These are phyloP conservation scores for Himalopsyche anomala DNA, from an alignment of 2,888 invertebrate species.

Conservation along the genomic window DNA sequence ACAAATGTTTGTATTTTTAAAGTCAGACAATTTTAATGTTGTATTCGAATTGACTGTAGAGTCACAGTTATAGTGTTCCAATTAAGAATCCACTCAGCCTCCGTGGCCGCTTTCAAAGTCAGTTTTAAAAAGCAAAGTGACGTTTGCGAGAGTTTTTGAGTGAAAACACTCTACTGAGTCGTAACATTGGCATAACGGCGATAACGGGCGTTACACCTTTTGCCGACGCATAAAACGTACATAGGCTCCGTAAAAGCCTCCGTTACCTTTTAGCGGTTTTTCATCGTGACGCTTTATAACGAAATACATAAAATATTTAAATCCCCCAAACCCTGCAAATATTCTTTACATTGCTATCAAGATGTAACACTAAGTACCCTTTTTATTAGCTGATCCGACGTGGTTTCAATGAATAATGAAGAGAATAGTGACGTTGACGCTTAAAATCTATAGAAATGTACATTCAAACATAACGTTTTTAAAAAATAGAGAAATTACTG, in stretches of 20 bases:
- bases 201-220: slow-evolving; percentile 20
- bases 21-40: too few species aligned
- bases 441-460: not conserved
- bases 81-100: not conserved
- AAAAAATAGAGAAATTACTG: too few species aligned
- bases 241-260: slow-evolving; percentile 21
- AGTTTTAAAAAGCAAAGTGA: slow-evolving; percentile 14
- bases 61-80: too few species aligned
- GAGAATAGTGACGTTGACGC: not conserved
- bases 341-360: slow-evolving; percentile 4
- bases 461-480: too few species aligned
- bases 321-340: not conserved
- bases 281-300: slow-evolving; percentile 27
- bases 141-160: slow-evolving; percentile 10
- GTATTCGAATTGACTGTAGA: too few species aligned
- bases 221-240: slow-evolving; percentile 17
- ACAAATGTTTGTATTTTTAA: too few species aligned
- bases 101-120: not conserved
- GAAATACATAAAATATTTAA: slow-evolving; percentile 30
- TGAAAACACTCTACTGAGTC: slow-evolving; percentile 18
- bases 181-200: slow-evolving; percentile 11
- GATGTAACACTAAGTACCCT: slow-evolving; percentile 10
- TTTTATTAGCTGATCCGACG: slow-evolving; percentile 20
- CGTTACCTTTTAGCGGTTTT: slow-evolving; percentile 34
- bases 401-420: slow-evolving; percentile 10